A percentile compares a stretch with the other conserved stretches of the same genome.
Conservation (phyloP, 2,797 vertebrate species). For the Adrianichthys oophorus region DNA sequence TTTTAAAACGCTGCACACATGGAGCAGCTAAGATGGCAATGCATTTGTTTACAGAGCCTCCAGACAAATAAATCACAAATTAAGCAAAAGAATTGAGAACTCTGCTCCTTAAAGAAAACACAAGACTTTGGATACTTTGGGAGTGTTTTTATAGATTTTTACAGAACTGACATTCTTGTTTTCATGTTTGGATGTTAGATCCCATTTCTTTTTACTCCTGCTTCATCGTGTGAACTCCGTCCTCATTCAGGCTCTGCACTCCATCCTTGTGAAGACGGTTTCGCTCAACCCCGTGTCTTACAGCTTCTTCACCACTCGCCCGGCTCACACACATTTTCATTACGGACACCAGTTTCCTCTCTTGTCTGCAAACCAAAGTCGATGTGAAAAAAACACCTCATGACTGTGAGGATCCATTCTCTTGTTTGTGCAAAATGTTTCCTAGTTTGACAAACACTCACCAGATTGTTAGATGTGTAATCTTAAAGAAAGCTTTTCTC, state of each 20-base stretch:
- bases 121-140: background rate
- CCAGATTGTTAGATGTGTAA: conserved; percentile 1
- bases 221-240: conserved; percentile 40
- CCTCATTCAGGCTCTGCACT: conserved; percentile 45
- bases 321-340: conserved; percentile 41
- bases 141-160: conserved; percentile 18
- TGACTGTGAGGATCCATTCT: conserved; percentile 15
- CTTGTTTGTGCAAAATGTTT: conserved; percentile 4
- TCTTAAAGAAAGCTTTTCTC: background rate
- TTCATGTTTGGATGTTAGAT: conserved; percentile 30
- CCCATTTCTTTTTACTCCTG: conserved; percentile 32
- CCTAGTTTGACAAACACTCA: conserved; percentile 9
- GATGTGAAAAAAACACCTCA: conserved; percentile 34
- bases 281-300: conserved; percentile 33
- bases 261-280: conserved; percentile 40
- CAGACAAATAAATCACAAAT: conserved; percentile 16
- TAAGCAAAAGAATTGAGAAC: conserved; percentile 11
- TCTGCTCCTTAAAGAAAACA: conserved; percentile 1
- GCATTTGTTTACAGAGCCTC: conserved; percentile 22
- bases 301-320: conserved; percentile 7
- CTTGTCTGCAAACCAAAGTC: conserved; percentile 30
- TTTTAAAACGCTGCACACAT: conserved; percentile 35
- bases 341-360: conserved; percentile 45
- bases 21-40: conserved; percentile 26
- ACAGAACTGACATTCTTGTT: conserved; percentile 16